phyloP scores from a whole-genome alignment of 2,888 invertebrate genomes.

The Aquatica leii region DNA sequence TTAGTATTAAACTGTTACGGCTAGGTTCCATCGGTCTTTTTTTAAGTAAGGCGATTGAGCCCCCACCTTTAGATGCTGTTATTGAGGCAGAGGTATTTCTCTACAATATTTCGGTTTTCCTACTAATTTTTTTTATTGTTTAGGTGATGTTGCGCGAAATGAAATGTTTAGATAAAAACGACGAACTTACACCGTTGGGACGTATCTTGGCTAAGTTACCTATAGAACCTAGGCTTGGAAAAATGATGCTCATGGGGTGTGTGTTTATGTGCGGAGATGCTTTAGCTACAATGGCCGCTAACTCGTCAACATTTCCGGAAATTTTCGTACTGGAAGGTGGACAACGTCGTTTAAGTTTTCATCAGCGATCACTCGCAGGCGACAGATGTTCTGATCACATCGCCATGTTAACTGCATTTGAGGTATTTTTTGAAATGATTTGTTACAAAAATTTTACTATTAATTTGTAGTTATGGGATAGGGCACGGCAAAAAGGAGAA shows the following conservation, averaged over 20 bases:
- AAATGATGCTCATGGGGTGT: conserved; percentile 96
- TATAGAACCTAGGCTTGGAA: conserved; percentile 95
- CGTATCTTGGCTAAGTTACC: conserved; percentile 93
- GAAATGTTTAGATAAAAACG: conserved; percentile 87
- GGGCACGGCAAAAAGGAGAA: conserved; percentile 72
- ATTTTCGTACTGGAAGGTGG: conserved; percentile 85
- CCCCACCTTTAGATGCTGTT: conserved; percentile 96
- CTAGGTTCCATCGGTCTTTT: conserved; percentile 94
- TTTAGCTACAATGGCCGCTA: conserved; percentile 92
- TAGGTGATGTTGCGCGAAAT: conserved; percentile 73
- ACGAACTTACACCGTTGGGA: conserved; percentile 93
- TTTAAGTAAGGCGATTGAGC: conserved; percentile 93
- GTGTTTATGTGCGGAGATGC: conserved; percentile 92
- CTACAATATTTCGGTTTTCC: conserved; percentile 1
- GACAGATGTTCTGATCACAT: conserved; percentile 92
- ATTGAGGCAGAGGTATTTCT: conserved; percentile 91
- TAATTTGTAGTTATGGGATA: conserved; percentile 71
- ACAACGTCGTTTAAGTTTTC: conserved; percentile 77
- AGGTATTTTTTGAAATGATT: conserved; percentile 60
- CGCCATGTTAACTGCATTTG: conserved; percentile 92
- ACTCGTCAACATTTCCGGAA: conserved; percentile 94
- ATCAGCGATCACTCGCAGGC: conserved; percentile 88
- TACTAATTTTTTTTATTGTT: conserved; percentile 9
- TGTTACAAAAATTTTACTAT: not conserved
- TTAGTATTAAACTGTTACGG: conserved; percentile 88